Evolutionary conservation across 2,797 vertebrate species (phyloP), one percentile per base, ranked within the genome.

Genomic region (Tinamus major): DNA sequence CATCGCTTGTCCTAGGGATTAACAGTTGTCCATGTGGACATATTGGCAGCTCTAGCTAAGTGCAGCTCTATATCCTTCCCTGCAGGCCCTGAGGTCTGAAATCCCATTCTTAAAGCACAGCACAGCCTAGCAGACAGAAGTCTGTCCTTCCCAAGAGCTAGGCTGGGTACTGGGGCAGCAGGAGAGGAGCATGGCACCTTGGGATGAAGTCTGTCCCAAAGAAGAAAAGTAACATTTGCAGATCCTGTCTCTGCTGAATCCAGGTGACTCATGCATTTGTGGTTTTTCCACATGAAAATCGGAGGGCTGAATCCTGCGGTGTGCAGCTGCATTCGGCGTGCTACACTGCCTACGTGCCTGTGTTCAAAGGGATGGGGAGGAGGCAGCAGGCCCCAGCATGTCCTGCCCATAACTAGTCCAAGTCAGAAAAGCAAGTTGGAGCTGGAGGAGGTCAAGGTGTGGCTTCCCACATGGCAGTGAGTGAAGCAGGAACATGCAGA

Each of bases 401-500:
- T 93, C 90, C 41, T 44, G 85, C 93, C 93, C 94, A 46, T 79
- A 95, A 95, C 93, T 90, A 44, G 96, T 64, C 41, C 62, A 70
- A 94, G 94, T 95, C 91, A 94, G 95, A 94, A 94, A 89, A 92
- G 88, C 98, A 98, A 97, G 98, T 97, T 75, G 13, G 93, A 96
- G 97, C 97, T 97, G 53, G 97, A 97, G 94, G 90, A 16, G 33
- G 90, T 94, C 92, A 94, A 96, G 97, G 98, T 6, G 97, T 20
- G 96, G 97, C 97, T 96, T 93, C 94, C 94, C 79, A 9, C 58
- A 56, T 35, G 44, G 78, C 69, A 29, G 51, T 46, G 69, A 64
- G 5, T 85, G 92, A 79, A 56, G 17, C 0, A 2, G 61, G 42
- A 78, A 55, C 35, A 0, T 8, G 68, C 67, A 87, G 94, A 88